Base-by-base conservation (phyloP, 2,113 vertebrate genomes). In the Junco hyemalis region DNA sequence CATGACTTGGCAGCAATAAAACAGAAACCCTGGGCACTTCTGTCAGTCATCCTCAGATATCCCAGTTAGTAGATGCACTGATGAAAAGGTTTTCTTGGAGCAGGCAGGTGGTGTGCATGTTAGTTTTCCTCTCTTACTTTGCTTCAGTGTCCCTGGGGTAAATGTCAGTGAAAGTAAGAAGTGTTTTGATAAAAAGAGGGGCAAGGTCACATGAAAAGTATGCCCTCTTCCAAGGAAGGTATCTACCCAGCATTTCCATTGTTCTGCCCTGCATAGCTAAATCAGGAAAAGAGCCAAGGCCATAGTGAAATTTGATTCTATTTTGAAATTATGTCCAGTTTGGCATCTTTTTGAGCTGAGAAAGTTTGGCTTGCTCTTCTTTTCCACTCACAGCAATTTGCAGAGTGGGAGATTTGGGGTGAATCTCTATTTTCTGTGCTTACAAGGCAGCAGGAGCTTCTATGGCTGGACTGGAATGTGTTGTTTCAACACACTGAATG, bases 401-500 rank as follows among this genome's bases (percentile, higher is more conserved):
- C 72, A 88, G 87, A 77, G 69, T 64, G 35, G 60, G 53, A 86
- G 53, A 90, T 86, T 81, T 92, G 72, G 57, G 88, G 44, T 68
- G 54, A 94, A 83, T 60, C 59, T 87, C 74, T 90, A 33, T 88
- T 86, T 92, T 96, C 80, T 66, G 33, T 84, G 83, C 76, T 88
- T 74, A 72, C 36, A 64, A 64, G 88, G 69, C 76, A 90, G 61
- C 61, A 71, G 61, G 51, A 93, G 7, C 45, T 92, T 96, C 56
- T 84, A 59, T 90, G 86, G 13, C 82, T 86, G 82, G 61, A 60
- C 65, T 95, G 96, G 93, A 95, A 94, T 90, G 76, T 93, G 93
- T 96, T 96, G 89, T 95, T 97, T 96, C 93, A 90, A 94, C 88
- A 78, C 86, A 72, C 50, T 90, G 93, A 92, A 93, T 86, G 88